A percentile compares a stretch with the other conserved stretches of the same genome.
Evolutionary conservation across 1,140 invertebrate species (phyloP).

Genomic region (Sycobia sp.): DNA sequence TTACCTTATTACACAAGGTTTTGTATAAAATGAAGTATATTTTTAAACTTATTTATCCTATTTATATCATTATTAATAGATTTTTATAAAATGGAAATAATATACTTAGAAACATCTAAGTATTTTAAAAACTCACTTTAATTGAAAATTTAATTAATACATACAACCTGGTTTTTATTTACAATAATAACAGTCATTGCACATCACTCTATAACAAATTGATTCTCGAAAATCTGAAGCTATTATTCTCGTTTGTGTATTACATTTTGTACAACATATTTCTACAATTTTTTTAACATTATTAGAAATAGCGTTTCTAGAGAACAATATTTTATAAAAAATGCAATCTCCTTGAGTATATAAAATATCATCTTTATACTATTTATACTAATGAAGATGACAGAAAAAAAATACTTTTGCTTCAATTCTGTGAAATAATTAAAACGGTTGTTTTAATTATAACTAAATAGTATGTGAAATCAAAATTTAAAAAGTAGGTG

Average conservation of each 20-base stretch:
- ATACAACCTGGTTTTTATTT: constrained; percentile 17
- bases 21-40: background rate
- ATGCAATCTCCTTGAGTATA: constrained; percentile 15
- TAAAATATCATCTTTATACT: constrained; percentile 6
- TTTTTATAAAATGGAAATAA: too few species aligned
- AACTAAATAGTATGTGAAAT: background rate
- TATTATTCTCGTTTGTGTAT: constrained; percentile 17
- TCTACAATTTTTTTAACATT: constrained; percentile 15
- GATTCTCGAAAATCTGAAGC: constrained; percentile 15
- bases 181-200: constrained; percentile 18
- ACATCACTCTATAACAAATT: background rate
- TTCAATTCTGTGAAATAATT: constrained; percentile 3
- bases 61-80: too few species aligned
- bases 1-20: background rate
- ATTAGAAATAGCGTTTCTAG: constrained; percentile 17
- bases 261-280: constrained; percentile 27
- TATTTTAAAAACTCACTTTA: background rate
- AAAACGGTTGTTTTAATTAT: constrained; percentile 23
- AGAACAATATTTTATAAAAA: constrained; percentile 6
- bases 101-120: constrained; percentile 16
- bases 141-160: constrained; percentile 25
- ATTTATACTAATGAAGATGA: constrained; percentile 15
- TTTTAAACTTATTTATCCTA: too few species aligned
- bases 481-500: constrained; percentile 77
- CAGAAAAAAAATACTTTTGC: constrained; percentile 8